These are phyloP conservation scores for Apamea epomidion DNA, from an alignment of 2,888 invertebrate genomes.

Conservation along the genomic window DNA sequence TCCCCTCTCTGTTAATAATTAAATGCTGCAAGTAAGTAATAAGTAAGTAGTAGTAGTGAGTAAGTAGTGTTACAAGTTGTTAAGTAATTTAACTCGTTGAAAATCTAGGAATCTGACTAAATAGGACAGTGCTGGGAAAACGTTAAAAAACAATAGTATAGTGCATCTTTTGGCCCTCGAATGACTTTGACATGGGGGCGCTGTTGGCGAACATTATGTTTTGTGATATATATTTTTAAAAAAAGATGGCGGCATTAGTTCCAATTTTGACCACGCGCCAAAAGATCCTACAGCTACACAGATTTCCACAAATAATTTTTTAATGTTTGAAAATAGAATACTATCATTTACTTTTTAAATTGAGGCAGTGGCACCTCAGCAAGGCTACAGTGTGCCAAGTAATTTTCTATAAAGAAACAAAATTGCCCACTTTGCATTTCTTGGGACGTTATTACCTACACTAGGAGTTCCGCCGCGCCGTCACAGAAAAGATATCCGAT, in stretches of 20 bases:
- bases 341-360: constrained; percentile 20
- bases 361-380: not conserved
- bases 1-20: too few relatives aligned
- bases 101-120: not conserved
- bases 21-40: too few relatives aligned
- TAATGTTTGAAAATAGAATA: not conserved
- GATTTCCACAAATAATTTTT: too few relatives aligned
- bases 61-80: too few relatives aligned
- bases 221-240: not conserved
- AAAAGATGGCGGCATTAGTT: not conserved
- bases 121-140: not conserved
- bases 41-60: too few relatives aligned
- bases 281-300: not conserved
- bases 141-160: not conserved
- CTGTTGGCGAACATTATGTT: not conserved
- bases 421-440: constrained; percentile 64
- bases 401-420: constrained; percentile 56
- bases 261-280: not conserved
- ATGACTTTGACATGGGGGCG: not conserved
- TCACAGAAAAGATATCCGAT: constrained; percentile 4
- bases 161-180: not conserved
- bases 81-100: too few relatives aligned
- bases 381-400: constrained; percentile 33
- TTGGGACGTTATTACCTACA: constrained; percentile 52
- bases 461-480: constrained; percentile 19